A percentile compares a stretch with the other conserved stretches of the same genome.
Conservation (phyloP, 1,140 invertebrate species). For the Muscidifurax raptorellus region DNA sequence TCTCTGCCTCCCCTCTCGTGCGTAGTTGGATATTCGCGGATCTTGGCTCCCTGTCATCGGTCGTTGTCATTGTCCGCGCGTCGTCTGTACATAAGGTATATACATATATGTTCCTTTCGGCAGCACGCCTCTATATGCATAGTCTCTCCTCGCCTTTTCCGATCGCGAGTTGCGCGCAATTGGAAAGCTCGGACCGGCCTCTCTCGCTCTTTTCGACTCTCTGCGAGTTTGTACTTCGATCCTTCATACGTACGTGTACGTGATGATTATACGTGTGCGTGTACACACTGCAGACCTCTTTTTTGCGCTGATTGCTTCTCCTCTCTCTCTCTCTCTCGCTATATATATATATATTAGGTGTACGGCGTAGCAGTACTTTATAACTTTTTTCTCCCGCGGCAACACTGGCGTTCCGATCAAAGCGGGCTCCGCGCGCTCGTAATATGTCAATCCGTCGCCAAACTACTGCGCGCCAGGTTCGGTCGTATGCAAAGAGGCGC, state of each 20-base stretch:
- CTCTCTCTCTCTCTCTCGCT: background rate
- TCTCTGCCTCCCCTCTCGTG: slow-evolving; percentile 35
- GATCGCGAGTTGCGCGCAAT: slow-evolving; percentile 61
- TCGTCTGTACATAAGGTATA: too few species aligned
- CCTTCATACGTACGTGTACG: too few species aligned
- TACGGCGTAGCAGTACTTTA: too few species aligned
- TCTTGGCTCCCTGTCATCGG: slow-evolving; percentile 45
- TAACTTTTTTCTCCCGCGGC: too few species aligned
- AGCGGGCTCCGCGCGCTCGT: background rate
- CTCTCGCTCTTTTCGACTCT: too few species aligned
- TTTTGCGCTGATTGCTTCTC: background rate
- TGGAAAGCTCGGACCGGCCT: slow-evolving; percentile 68
- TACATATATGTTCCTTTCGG: slow-evolving; percentile 64
- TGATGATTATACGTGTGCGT: too few species aligned
- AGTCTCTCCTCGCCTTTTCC: slow-evolving; percentile 55
- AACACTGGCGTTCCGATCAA: too few species aligned
- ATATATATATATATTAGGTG: too few species aligned
- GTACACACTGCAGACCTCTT: background rate
- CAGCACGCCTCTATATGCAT: slow-evolving; percentile 70
- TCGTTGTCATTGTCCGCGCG: slow-evolving; percentile 60
- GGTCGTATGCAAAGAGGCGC: slow-evolving; percentile 4
- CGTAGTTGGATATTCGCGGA: too few species aligned
- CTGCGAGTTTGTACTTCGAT: too few species aligned
- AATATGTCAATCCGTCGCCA: background rate
- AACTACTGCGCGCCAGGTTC: background rate